Percentiles rank a stretch among this genome's conserved stretches.
These are phyloP conservation scores for Pongo abelii DNA, from an alignment of 2,113 vertebrate genomes.

Conservation along the genomic window DNA sequence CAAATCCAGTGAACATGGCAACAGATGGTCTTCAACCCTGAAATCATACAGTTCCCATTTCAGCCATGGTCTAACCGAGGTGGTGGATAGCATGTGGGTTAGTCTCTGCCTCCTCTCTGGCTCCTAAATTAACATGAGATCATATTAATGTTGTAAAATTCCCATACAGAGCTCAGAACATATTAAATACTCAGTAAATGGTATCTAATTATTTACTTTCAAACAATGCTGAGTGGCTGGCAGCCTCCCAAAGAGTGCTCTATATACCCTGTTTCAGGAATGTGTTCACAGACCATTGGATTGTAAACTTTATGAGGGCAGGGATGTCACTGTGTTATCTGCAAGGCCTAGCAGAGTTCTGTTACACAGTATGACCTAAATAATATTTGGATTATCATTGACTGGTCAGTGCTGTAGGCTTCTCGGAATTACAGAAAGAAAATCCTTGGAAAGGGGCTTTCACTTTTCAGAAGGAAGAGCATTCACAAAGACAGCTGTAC, in stretches of 20 bases:
- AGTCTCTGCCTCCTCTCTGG: neutral
- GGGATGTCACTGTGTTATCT: neutral
- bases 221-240: neutral
- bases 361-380: neutral
- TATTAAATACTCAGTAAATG: neutral
- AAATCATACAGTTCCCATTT: neutral
- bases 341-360: neutral
- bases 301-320: neutral
- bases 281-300: neutral
- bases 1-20: neutral
- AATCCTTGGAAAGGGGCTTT: neutral
- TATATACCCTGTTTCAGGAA: neutral
- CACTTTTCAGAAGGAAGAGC: neutral
- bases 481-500: neutral
- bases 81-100: neutral
- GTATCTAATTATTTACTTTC: neutral
- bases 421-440: neutral
- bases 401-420: neutral
- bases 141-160: neutral
- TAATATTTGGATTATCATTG: neutral
- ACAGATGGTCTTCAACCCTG: neutral
- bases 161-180: neutral
- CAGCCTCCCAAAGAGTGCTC: neutral
- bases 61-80: neutral
- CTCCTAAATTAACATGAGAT: neutral